phyloP scores from a whole-genome alignment of 2,113 vertebrate species.

The Plecturocebus donacophilus region DNA sequence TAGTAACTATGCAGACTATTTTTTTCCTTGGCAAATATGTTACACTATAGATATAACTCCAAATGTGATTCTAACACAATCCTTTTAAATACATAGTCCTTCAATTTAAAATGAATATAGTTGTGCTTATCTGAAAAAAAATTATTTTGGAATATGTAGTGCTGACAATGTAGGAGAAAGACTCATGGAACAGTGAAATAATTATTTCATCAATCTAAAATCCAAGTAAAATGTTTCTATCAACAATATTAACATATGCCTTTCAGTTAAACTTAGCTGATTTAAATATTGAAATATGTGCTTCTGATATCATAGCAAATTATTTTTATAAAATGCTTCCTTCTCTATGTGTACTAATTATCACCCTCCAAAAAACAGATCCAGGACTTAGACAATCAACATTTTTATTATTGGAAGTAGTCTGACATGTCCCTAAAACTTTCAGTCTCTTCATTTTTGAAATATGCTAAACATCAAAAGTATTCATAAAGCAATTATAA shows the following conservation, averaged over 20 bases:
- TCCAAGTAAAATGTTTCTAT: background rate
- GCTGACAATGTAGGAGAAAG: background rate
- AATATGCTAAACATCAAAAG: background rate
- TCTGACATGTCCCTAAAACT: background rate
- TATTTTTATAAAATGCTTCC: background rate
- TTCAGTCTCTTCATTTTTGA: background rate
- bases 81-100: background rate
- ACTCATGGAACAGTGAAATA: background rate
- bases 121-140: background rate
- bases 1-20: background rate
- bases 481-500: conserved; percentile 43
- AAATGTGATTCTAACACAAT: background rate
- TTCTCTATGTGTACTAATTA: background rate
- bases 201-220: background rate
- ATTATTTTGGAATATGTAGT: background rate
- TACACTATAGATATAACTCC: background rate
- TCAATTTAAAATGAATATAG: background rate
- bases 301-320: background rate
- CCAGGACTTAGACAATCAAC: background rate
- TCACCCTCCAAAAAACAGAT: background rate
- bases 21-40: background rate
- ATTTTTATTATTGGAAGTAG: background rate
- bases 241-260: background rate
- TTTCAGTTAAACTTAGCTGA: background rate
- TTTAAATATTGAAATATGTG: background rate